Evolutionary conservation across 2,113 vertebrate genomes (phyloP).

Genomic region (Isurus oxyrinchus): DNA sequence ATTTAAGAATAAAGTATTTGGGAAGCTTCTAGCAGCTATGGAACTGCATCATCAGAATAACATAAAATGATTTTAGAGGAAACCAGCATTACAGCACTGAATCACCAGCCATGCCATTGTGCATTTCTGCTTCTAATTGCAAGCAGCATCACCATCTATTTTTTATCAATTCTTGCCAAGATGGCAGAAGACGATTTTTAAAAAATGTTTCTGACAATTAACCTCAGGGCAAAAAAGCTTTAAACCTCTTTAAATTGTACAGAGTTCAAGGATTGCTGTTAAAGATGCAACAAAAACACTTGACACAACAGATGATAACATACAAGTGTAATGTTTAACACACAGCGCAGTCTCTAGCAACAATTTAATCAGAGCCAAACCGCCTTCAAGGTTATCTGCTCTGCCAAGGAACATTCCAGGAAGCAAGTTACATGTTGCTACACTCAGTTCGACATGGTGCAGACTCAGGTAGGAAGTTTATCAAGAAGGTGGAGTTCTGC

Average conservation of each 20-base stretch:
- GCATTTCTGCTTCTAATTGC: not conserved
- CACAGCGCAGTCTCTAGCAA: not conserved
- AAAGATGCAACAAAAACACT: constrained; percentile 2
- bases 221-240: not conserved
- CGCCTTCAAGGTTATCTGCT: not conserved
- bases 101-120: not conserved
- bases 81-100: not conserved
- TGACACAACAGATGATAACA: not conserved
- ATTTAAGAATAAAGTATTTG: not conserved
- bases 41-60: not conserved
- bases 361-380: not conserved
- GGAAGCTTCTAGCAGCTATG: no score
- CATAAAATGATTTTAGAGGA: not conserved
- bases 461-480: not conserved
- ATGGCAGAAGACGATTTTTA: not conserved
- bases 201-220: not conserved
- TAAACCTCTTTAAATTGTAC: not conserved
- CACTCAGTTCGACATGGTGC: not conserved
- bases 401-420: not conserved
- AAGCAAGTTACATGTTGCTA: not conserved
- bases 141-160: not conserved
- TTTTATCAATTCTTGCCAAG: not conserved
- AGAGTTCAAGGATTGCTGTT: not conserved
- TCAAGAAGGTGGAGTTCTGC: not conserved
- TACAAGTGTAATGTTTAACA: not conserved